Percentiles rank a stretch among this genome's conserved stretches.
phyloP scores from a whole-genome alignment of 2,888 invertebrate genomes.

The Polyploca ridens region DNA sequence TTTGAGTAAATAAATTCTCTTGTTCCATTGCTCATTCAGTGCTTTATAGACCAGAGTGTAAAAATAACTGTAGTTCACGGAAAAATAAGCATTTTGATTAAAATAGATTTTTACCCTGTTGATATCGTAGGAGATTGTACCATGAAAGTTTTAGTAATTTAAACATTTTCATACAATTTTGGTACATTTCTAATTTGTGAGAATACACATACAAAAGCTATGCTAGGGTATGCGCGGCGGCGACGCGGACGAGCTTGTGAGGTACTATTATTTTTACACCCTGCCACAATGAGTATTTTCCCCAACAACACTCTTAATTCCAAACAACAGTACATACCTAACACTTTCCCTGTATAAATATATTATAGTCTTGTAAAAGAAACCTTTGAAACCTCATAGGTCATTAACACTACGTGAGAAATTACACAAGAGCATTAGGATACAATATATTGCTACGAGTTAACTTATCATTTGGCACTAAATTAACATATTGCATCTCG shows the following conservation, averaged over 20 bases:
- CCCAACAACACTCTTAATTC: constrained; percentile 80
- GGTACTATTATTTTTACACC: constrained; percentile 73
- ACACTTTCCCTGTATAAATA: constrained; percentile 84
- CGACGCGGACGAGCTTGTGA: constrained; percentile 18
- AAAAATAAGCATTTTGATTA: constrained; percentile 31
- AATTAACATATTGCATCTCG: constrained; percentile 84
- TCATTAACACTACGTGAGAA: constrained; percentile 82
- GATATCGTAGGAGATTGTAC: constrained; percentile 24
- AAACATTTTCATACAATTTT: constrained; percentile 24
- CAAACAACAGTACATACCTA: constrained; percentile 80
- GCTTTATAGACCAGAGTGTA: constrained; percentile 77
- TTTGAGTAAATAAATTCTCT: constrained; percentile 84
- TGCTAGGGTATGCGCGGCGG: constrained; percentile 36
- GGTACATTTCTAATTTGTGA: constrained; percentile 27
- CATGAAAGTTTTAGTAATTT: constrained; percentile 31
- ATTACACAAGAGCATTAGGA: constrained; percentile 82
- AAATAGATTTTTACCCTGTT: constrained; percentile 40
- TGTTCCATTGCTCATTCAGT: constrained; percentile 83
- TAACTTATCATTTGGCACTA: constrained; percentile 85
- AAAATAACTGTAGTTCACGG: constrained; percentile 60
- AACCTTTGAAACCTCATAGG: constrained; percentile 82
- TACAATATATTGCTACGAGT: constrained; percentile 83
- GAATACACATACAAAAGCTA: constrained; percentile 53
- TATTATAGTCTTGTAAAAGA: constrained; percentile 84
- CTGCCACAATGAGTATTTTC: constrained; percentile 81